A percentile compares a stretch with the other conserved stretches of the same genome.
Evolutionary conservation across 2,113 vertebrate genomes (phyloP).

Genomic region (Saccopteryx bilineata): DNA sequence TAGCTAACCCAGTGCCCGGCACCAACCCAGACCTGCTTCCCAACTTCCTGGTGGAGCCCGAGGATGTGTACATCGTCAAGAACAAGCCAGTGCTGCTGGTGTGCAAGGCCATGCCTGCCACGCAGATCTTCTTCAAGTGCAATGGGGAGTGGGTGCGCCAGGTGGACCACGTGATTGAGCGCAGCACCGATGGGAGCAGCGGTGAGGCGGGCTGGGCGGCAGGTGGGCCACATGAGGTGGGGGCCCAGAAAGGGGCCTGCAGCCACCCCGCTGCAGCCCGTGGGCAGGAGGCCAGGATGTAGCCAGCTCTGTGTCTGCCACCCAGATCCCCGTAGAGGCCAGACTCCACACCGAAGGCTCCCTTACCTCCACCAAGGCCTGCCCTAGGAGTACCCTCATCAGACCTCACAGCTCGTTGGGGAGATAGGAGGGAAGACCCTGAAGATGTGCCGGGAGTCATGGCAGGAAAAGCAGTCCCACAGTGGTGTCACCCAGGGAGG

Average conservation of each 20-base stretch:
- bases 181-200: slow-evolving; percentile 92
- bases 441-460: neutral
- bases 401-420: neutral
- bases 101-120: slow-evolving; percentile 96
- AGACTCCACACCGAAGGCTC: neutral
- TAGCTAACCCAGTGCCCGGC: slow-evolving; percentile 91
- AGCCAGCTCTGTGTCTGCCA: neutral
- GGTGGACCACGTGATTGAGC: slow-evolving; percentile 95
- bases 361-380: neutral
- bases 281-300: neutral
- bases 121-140: slow-evolving; percentile 99
- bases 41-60: slow-evolving; percentile 96
- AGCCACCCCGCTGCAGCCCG: neutral
- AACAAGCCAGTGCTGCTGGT: slow-evolving; percentile 98
- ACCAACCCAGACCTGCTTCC: slow-evolving; percentile 94
- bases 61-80: slow-evolving; percentile 97
- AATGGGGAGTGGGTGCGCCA: slow-evolving; percentile 99
- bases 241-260: neutral
- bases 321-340: neutral
- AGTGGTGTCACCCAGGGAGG: neutral
- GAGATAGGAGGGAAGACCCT: neutral
- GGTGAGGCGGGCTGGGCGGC: slow-evolving; percentile 85
- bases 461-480: neutral
- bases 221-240: accelerated
- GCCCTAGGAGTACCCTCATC: neutral